Evolutionary conservation across 2,888 invertebrate genomes (phyloP).

Genomic region (Pammene aurita): DNA sequence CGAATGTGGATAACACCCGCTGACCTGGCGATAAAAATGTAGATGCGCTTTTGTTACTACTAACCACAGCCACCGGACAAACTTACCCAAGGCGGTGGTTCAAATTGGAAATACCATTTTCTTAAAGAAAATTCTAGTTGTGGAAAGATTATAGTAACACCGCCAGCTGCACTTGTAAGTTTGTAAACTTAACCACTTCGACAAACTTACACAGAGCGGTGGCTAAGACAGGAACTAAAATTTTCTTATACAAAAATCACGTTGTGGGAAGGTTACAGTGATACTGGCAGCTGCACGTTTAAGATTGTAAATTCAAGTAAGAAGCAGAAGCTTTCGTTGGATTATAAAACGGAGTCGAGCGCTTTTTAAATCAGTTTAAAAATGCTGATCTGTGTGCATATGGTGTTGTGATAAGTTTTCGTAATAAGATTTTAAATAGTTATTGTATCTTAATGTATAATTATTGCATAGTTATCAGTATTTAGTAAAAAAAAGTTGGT

Average conservation of each 20-base stretch:
- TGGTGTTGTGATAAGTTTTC: no score
- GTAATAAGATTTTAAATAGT: no score
- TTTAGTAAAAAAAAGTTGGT: no score
- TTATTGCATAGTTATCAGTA: no score
- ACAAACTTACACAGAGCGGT: slow-evolving; percentile 1
- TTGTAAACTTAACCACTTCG: not conserved
- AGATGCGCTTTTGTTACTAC: slow-evolving; percentile 26
- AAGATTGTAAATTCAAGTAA: slow-evolving; percentile 9
- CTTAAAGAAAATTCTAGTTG: not conserved
- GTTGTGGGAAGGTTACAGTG: not conserved
- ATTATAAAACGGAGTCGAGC: slow-evolving; percentile 10
- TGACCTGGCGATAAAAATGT: slow-evolving; percentile 19
- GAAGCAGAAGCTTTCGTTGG: not conserved
- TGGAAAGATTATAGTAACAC: not conserved
- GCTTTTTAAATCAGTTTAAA: not conserved
- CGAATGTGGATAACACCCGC: slow-evolving; percentile 11
- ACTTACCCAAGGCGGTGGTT: not conserved
- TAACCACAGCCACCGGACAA: not conserved
- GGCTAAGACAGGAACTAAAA: slow-evolving; percentile 1
- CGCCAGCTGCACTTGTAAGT: slow-evolving; percentile 1
- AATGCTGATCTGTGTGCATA: not conserved
- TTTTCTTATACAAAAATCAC: not conserved
- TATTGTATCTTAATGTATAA: no score
- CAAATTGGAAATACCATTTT: not conserved
- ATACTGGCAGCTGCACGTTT: not conserved